A percentile compares a stretch with the other conserved stretches of the same genome.
phyloP scores from a whole-genome alignment of 1,140 invertebrate genomes.

The Archegozetes longisetosus region DNA sequence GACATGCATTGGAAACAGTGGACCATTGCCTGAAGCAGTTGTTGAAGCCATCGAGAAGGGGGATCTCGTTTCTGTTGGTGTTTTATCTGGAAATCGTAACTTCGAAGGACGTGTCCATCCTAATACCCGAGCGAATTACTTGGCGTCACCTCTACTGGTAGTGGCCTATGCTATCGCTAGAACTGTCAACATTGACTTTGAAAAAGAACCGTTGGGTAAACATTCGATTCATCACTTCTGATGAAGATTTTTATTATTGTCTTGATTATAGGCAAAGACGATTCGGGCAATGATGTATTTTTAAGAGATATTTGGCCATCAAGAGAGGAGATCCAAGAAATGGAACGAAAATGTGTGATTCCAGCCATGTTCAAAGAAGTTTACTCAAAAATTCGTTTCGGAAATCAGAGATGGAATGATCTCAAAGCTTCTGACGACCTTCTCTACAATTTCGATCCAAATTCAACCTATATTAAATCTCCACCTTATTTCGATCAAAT shows the following conservation, averaged over 20 bases:
- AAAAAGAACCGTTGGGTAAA: slow-evolving; percentile 64
- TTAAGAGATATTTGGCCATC: slow-evolving; percentile 90
- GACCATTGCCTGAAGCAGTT: slow-evolving; percentile 77
- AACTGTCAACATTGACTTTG: slow-evolving; percentile 70
- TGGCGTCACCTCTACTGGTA: slow-evolving; percentile 84
- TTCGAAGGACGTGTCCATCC: slow-evolving; percentile 96
- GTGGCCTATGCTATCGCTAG: slow-evolving; percentile 90
- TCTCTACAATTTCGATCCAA: slow-evolving; percentile 78
- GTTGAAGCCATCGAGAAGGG: slow-evolving; percentile 86
- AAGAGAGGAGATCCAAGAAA: slow-evolving; percentile 59
- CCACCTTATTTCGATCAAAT: slow-evolving; percentile 80
- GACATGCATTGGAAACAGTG: slow-evolving; percentile 97
- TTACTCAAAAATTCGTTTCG: slow-evolving; percentile 69
- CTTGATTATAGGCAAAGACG: slow-evolving; percentile 38
- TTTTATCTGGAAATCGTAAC: slow-evolving; percentile 89
- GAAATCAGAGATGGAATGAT: slow-evolving; percentile 68
- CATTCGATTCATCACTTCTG: slow-evolving; percentile 12
- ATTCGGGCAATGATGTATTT: slow-evolving; percentile 57
- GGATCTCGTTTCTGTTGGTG: slow-evolving; percentile 81
- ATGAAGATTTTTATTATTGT: slow-evolving; percentile 5
- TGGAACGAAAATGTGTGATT: slow-evolving; percentile 77
- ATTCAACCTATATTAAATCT: slow-evolving; percentile 87
- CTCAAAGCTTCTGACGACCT: slow-evolving; percentile 59
- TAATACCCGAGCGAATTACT: slow-evolving; percentile 84
- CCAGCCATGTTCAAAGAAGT: slow-evolving; percentile 96